These are phyloP conservation scores for Caenorhabditis sp. DNA, from an alignment of 2,888 invertebrate genomes.

Conservation along the genomic window DNA sequence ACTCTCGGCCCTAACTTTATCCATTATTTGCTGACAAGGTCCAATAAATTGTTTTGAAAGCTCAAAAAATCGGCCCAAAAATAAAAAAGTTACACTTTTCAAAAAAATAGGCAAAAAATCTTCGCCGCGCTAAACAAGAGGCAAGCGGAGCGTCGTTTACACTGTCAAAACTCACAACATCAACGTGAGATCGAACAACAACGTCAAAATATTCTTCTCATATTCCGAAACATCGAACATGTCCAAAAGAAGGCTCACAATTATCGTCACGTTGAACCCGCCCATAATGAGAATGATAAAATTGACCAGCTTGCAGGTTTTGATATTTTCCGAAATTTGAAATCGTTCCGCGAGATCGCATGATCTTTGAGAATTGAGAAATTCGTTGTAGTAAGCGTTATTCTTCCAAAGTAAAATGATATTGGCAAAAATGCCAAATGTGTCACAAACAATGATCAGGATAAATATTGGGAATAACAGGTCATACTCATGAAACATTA, in stretches of 20 bases:
- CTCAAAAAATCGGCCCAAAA: no score
- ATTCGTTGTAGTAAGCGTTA: neutral
- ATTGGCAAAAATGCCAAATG: neutral
- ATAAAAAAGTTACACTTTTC: no score
- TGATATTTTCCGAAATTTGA: neutral
- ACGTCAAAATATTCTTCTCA: neutral
- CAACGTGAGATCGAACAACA: neutral
- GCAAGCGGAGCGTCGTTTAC: no score
- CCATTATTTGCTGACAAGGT: no score
- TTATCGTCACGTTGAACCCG: neutral
- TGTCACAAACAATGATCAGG: neutral
- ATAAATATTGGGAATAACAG: neutral
- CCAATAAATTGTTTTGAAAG: no score
- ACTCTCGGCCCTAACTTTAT: no score
- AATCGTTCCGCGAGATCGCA: neutral
- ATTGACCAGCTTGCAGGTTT: neutral
- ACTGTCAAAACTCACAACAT: no score
- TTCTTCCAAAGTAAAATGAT: neutral
- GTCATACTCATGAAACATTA: neutral
- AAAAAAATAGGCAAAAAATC: no score
- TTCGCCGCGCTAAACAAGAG: no score
- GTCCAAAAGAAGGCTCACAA: neutral
- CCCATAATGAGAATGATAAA: neutral
- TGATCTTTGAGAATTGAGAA: neutral
- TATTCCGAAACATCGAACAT: neutral